phyloP scores from a whole-genome alignment of 2,113 vertebrate genomes.

The Zosterops pallidus region DNA sequence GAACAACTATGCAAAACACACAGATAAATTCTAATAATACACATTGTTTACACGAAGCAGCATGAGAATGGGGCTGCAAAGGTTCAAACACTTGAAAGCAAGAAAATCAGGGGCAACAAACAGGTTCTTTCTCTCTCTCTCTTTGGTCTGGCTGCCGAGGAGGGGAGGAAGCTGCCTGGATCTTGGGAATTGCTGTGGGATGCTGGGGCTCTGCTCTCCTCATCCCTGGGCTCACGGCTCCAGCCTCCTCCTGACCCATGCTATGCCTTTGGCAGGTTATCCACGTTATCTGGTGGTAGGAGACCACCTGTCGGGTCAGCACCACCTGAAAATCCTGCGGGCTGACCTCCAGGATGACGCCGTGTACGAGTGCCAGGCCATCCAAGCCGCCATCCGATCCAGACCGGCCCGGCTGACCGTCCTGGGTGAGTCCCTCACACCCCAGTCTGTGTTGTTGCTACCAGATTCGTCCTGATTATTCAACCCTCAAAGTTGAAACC shows the following conservation, averaged over 20 bases:
- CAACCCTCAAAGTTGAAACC: neutral
- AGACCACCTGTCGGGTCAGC: conserved; percentile 90
- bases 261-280: conserved; percentile 79
- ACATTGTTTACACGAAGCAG: too few relatives aligned
- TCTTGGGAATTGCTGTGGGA: neutral
- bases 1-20: too few relatives aligned
- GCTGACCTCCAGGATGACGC: conserved; percentile 95
- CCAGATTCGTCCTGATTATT: neutral
- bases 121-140: neutral
- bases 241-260: neutral
- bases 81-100: too few relatives aligned
- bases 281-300: conserved; percentile 95
- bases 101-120: too few relatives aligned
- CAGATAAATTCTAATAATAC: too few relatives aligned
- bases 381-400: conserved; percentile 94
- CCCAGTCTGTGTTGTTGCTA: neutral
- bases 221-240: accelerated
- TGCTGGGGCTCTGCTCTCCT: neutral
- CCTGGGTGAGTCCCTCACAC: conserved; percentile 79
- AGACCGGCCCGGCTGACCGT: conserved; percentile 92
- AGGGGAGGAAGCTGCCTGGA: neutral
- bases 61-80: too few relatives aligned
- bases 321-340: conserved; percentile 91
- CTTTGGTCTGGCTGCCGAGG: neutral
- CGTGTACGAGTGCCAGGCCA: conserved; percentile 95